Base-by-base conservation (phyloP, 2,113 vertebrate species). In the Elephas maximus region DNA sequence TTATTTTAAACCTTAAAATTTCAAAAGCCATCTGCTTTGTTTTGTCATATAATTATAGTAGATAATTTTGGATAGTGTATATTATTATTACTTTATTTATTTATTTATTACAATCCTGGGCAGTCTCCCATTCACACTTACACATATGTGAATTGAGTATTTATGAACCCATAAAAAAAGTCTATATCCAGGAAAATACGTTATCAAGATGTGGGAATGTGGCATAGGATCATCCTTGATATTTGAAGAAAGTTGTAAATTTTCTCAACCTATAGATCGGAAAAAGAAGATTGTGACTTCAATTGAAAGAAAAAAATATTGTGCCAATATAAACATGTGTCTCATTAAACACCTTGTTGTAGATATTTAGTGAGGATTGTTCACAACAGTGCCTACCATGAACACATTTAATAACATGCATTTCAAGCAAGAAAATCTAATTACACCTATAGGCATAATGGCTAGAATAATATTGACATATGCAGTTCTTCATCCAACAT, bases 381-480 rank as follows among this genome's bases (percentile, higher is more conserved):
- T 97, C 30, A 88, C 69, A 80, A 82, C 33, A 17, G 37, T 79
- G 60, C 73, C 26, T 69, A 73, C 86, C 62, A 65, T 2, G 26
- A 44, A 79, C 48, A 90, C 84, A 74, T 67, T 60, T 21, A 45
- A 87, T 33, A 83, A 83, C 74, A 51, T 76, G 76, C 15, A 82
- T 95, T 76, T 94, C 74, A 60, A 91, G 73, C 3, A 65, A 95
- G 91, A 88, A 82, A 88, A 87, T 48, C 57, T 94, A 91, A 95
- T 96, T 97, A 82, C 78, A 77, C 79, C 91, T 87, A 93, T 41
- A 73, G 82, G 86, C 93, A 67, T 24, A 45, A 86, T 76, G 89
- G 76, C 93, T 91, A 30, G 91, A 84, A 83, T 48, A 65, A 73
- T 57, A 20, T 78, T 80, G 87, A 83, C 63, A 37, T 23, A 60